Evolutionary conservation across 2,888 invertebrate species (phyloP).

Genomic region (Cerastis rubricosa): DNA sequence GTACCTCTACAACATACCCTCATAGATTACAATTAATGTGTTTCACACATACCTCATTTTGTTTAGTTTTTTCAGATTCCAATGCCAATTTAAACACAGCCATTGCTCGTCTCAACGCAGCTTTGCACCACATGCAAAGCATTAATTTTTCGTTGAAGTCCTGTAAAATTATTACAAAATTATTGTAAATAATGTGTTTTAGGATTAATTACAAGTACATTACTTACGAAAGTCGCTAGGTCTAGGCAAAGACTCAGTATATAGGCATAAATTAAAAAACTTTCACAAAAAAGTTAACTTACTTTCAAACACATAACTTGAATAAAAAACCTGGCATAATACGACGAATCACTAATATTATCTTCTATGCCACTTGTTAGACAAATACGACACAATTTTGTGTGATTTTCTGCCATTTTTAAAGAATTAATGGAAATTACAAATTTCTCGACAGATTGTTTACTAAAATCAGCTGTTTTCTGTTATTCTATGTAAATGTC

Average conservation of each 20-base stretch:
- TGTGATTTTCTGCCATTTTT: slow-evolving; percentile 31
- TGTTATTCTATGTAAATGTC: background rate
- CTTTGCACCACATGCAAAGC: slow-evolving; percentile 61
- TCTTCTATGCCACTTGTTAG: slow-evolving; percentile 29
- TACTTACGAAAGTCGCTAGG: too few relatives aligned
- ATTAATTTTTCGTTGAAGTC: slow-evolving; percentile 18
- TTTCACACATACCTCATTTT: slow-evolving; percentile 24
- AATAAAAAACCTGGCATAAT: slow-evolving; percentile 48
- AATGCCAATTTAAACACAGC: slow-evolving; percentile 41
- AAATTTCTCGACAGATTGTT: background rate
- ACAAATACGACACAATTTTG: slow-evolving; percentile 53
- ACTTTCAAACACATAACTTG: slow-evolving; percentile 47
- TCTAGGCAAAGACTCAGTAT: background rate
- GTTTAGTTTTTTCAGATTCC: slow-evolving; percentile 17
- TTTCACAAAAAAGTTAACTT: slow-evolving; percentile 2
- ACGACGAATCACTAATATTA: slow-evolving; percentile 49
- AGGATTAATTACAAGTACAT: background rate
- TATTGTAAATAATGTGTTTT: too few relatives aligned
- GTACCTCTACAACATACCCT: too few relatives aligned
- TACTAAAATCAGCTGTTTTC: slow-evolving; percentile 32
- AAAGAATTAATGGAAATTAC: background rate
- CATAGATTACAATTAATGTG: too few relatives aligned
- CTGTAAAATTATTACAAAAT: slow-evolving; percentile 29
- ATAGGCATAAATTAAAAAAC: background rate
- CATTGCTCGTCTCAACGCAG: slow-evolving; percentile 29